phyloP scores from a whole-genome alignment of 2,797 vertebrate genomes.

The Cheracebus regulus region DNA sequence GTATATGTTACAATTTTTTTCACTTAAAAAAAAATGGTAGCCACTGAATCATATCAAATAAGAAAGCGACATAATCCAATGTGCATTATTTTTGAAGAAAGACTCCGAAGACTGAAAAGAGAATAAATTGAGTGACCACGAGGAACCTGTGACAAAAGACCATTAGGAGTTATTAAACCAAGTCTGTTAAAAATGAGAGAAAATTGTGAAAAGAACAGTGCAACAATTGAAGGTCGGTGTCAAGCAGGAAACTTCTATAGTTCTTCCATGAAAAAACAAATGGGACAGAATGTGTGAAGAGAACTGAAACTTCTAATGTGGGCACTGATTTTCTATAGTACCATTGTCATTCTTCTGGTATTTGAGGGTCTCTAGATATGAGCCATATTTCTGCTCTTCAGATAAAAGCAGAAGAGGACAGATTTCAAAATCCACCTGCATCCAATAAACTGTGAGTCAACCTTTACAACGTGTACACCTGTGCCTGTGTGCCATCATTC shows the following conservation, averaged over 20 bases:
- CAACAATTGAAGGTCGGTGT: not conserved
- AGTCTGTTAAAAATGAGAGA: not conserved
- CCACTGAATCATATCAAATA: too few species aligned
- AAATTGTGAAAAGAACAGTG: not conserved
- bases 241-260: not conserved
- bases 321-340: not conserved
- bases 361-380: not conserved
- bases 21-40: not conserved
- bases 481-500: accelerated
- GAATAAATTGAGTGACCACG: too few species aligned
- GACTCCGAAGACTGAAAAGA: not conserved
- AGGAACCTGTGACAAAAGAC: not conserved
- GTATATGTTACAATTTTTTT: conserved; percentile 87
- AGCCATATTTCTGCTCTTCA: not conserved
- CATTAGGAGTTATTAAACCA: not conserved
- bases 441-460: accelerated
- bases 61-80: not conserved
- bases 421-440: not conserved
- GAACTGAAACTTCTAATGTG: not conserved
- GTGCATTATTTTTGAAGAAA: not conserved
- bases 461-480: not conserved
- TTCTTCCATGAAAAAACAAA: not conserved
- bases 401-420: not conserved
- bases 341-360: not conserved
- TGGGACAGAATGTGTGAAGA: not conserved